Conservation (phyloP, 1,140 invertebrate genomes). For the Solen grandis region DNA sequence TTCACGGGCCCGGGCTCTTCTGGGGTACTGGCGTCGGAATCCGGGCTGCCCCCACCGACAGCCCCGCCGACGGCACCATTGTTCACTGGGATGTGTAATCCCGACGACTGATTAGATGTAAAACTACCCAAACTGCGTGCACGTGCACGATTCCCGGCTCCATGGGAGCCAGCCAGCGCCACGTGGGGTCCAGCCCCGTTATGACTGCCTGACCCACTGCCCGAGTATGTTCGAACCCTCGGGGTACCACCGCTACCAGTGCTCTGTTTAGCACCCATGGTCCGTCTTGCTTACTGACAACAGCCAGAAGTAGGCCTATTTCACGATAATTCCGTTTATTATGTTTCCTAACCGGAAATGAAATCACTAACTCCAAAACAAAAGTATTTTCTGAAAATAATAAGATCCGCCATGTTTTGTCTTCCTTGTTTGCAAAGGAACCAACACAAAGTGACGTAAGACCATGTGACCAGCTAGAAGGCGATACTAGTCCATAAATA, state of each 20-base stretch:
- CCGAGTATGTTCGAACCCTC: constrained; percentile 75
- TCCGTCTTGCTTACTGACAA: neutral
- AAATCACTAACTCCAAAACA: constrained; percentile 23
- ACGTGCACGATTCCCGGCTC: constrained; percentile 66
- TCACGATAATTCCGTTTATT: neutral
- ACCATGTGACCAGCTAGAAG: constrained; percentile 60
- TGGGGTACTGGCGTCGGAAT: constrained; percentile 77
- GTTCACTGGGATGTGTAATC: constrained; percentile 69
- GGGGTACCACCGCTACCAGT: constrained; percentile 61
- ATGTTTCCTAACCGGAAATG: neutral
- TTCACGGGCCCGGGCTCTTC: constrained; percentile 69
- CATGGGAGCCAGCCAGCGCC: constrained; percentile 61
- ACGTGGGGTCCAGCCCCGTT: constrained; percentile 66
- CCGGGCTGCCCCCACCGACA: constrained; percentile 73
- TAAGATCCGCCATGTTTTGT: constrained; percentile 74
- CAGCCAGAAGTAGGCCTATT: constrained; percentile 8
- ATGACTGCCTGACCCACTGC: constrained; percentile 69
- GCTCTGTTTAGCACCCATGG: constrained; percentile 77
- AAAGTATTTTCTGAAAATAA: constrained; percentile 53
- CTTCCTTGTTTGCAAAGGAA: constrained; percentile 78
- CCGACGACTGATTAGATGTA: constrained; percentile 63
- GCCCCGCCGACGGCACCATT: constrained; percentile 69
- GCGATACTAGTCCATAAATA: constrained; percentile 49
- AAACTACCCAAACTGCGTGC: constrained; percentile 75
- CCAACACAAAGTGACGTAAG: constrained; percentile 76